phyloP scores from a whole-genome alignment of 2,113 vertebrate species.

The Murina feae region DNA sequence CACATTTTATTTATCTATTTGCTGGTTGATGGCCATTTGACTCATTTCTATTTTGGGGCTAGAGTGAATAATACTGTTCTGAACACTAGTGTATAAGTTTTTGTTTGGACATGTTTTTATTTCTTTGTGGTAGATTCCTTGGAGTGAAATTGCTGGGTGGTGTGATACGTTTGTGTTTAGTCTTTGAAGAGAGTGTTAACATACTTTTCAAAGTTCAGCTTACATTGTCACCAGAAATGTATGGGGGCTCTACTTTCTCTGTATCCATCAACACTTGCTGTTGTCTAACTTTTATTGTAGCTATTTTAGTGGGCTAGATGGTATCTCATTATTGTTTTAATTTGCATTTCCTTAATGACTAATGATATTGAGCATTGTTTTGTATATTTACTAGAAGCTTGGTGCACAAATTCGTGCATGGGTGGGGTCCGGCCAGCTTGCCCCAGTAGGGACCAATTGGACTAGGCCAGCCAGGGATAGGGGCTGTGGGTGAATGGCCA shows the following conservation, averaged over 20 bases:
- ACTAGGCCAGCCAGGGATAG: too few relatives aligned
- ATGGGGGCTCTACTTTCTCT: not conserved
- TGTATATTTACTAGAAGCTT: not conserved
- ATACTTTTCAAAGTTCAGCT: not conserved
- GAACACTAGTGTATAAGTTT: not conserved
- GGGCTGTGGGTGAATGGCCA: too few relatives aligned
- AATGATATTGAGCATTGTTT: not conserved
- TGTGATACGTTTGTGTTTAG: not conserved
- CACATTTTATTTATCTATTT: not conserved
- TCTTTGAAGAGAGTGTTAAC: not conserved
- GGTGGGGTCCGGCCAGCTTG: too few relatives aligned
- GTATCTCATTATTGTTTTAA: not conserved
- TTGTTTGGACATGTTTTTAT: not conserved
- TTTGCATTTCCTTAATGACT: not conserved
- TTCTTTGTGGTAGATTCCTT: not conserved
- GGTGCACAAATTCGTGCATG: too few relatives aligned
- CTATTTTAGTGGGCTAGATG: not conserved
- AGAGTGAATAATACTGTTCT: not conserved
- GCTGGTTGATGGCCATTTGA: not conserved
- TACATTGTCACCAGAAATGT: not conserved
- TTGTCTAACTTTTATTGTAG: not conserved
- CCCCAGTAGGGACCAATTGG: too few relatives aligned
- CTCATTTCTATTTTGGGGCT: not conserved
- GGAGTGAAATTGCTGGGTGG: not conserved
- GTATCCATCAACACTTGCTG: not conserved